phyloP scores from a whole-genome alignment of 2,888 invertebrate genomes.

The Heteromyza rotundicornis region DNA sequence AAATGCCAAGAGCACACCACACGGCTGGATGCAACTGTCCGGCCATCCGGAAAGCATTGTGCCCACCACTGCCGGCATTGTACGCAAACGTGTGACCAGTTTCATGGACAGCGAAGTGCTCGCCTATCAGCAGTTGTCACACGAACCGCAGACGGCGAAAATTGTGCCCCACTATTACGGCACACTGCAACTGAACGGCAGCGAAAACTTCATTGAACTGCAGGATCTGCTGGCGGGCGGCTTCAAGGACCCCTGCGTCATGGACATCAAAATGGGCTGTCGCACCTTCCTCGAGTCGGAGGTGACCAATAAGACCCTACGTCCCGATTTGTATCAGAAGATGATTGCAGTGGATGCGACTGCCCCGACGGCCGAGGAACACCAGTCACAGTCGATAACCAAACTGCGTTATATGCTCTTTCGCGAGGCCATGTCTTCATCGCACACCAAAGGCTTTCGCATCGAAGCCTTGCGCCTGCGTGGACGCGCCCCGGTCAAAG shows the following conservation, averaged over 20 bases:
- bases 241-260: constrained; percentile 90
- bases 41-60: constrained; percentile 93
- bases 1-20: constrained; percentile 44
- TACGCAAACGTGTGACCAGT: constrained; percentile 87
- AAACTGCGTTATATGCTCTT: constrained; percentile 97
- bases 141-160: constrained; percentile 67
- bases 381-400: constrained; percentile 82
- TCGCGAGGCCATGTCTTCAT: constrained; percentile 91
- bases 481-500: constrained; percentile 81
- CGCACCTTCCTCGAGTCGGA: constrained; percentile 95
- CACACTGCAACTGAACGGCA: constrained; percentile 75
- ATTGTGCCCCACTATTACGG: constrained; percentile 85
- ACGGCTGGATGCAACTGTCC: constrained; percentile 86
- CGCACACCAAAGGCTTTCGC: constrained; percentile 90
- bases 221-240: constrained; percentile 91
- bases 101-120: constrained; percentile 76
- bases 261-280: constrained; percentile 97
- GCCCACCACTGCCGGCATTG: constrained; percentile 90
- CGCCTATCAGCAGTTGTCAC: constrained; percentile 80
- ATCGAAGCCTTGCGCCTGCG: constrained; percentile 94
- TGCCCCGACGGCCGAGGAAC: constrained; percentile 87
- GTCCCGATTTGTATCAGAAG: constrained; percentile 91
- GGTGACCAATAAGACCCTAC: constrained; percentile 83
- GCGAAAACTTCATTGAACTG: constrained; percentile 89
- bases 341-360: constrained; percentile 90